These are phyloP conservation scores for Amaurobius ferox DNA, from an alignment of 2,888 invertebrate species.

Conservation along the genomic window DNA sequence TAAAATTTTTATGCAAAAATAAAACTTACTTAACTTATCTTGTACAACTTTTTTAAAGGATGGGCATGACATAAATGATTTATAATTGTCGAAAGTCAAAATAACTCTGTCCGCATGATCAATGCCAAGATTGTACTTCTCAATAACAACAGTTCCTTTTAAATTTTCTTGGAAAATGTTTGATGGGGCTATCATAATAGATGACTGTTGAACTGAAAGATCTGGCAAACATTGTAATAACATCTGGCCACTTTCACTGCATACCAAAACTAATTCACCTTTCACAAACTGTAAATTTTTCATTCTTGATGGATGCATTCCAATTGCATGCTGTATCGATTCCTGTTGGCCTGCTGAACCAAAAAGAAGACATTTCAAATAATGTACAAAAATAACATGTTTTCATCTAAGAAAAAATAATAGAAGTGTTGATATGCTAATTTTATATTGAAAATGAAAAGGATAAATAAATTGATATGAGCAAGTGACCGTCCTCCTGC, in stretches of 20 bases:
- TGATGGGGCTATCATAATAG: constrained; percentile 10
- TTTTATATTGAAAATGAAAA: too few species aligned
- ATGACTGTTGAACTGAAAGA: background rate
- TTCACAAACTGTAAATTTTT: background rate
- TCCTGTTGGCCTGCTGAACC: too few species aligned
- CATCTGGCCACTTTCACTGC: constrained; percentile 17
- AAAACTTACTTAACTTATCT: constrained; percentile 27
- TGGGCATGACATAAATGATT: background rate
- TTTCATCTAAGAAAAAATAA: too few species aligned
- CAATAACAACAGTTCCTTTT: background rate
- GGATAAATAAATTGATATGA: too few species aligned
- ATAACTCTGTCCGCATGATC: constrained; percentile 15
- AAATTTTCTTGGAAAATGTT: constrained; percentile 17
- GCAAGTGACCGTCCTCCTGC: too few species aligned
- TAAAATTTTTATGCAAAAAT: too few species aligned
- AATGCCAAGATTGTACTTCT: background rate
- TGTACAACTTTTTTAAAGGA: constrained; percentile 2
- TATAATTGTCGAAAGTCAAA: constrained; percentile 1
- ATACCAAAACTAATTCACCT: constrained; percentile 11
- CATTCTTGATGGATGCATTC: constrained; percentile 18
- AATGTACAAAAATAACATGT: too few species aligned
- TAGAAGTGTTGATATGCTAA: too few species aligned
- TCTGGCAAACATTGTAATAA: constrained; percentile 21
- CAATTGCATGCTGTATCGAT: too few species aligned
- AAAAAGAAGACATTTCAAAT: too few species aligned